Conservation (phyloP, 2,797 vertebrate species). For the Betta splendens region DNA sequence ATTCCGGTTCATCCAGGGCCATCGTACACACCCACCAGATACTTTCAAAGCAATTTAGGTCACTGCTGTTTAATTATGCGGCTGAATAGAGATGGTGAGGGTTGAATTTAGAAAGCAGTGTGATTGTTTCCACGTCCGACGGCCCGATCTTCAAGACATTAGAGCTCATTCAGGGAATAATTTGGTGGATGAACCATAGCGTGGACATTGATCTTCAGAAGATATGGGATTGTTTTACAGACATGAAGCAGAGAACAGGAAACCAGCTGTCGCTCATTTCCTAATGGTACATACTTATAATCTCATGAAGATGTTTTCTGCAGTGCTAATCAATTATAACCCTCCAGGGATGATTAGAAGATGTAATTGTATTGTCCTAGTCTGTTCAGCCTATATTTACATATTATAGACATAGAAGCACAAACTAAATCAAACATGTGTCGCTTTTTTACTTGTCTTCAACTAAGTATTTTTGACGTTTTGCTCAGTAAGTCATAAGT, state of each 20-base stretch:
- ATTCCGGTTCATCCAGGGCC: constrained; percentile 57
- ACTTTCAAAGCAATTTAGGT: constrained; percentile 63
- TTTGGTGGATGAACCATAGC: constrained; percentile 15
- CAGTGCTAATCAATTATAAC: constrained; percentile 15
- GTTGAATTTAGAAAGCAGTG: constrained; percentile 65
- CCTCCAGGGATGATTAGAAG: constrained; percentile 11
- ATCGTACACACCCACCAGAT: constrained; percentile 55
- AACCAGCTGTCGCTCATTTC: constrained; percentile 4
- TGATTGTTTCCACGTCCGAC: constrained; percentile 55
- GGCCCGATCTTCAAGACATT: constrained; percentile 21
- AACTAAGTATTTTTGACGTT: constrained; percentile 14
- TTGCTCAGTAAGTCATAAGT: no score
- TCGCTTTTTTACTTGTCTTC: constrained; percentile 16
- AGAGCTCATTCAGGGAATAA: constrained; percentile 30
- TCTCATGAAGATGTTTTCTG: constrained; percentile 9
- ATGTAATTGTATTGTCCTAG: constrained; percentile 27
- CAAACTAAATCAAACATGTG: constrained; percentile 31
- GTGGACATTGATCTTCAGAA: constrained; percentile 16
- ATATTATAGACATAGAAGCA: constrained; percentile 53
- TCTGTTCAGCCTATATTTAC: constrained; percentile 35
- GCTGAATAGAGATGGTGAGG: constrained; percentile 57
- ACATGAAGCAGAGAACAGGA: constrained; percentile 16
- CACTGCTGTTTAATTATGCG: constrained; percentile 70
- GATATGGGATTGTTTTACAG: constrained; percentile 12
- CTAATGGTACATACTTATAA: constrained; percentile 10